Evolutionary conservation across 2,797 vertebrate species (phyloP), one percentile per base, ranked within the genome.

Genomic region (Rhinophrynus dorsalis): DNA sequence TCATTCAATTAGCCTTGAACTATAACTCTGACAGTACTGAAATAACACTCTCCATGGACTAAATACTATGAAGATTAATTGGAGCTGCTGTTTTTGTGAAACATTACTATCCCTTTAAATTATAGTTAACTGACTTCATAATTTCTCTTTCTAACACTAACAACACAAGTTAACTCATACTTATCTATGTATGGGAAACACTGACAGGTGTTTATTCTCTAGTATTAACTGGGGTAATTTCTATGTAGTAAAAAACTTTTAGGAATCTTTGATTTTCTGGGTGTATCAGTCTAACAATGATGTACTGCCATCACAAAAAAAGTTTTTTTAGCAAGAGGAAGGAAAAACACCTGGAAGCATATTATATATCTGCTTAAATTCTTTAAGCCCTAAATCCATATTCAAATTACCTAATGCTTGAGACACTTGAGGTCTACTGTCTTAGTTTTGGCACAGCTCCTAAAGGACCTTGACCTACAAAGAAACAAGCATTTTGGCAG

Each of bases 351-450:
- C 76, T 83, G 75, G 62, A 55, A 47, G 51, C 70, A 76, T 79
- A 67, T 87, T 68, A 20, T 48, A 18, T 86, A 87, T 83, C 80
- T 77, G 1, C 78, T 85, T 81, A 73, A 80, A 45, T 84, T 87
- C 76, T 0, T 1, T 75, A 75, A 78, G 17, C 75, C 57, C 33
- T 18, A 75, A 74, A 48, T 74, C 69, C 61, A 17, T 59, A 63
- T 79, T 75, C 79, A 78, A 86, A 86, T 78, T 80, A 56, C 51
- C 73, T 23, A 75, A 81, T 55, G 67, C 64, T 70, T 65, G 54
- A 77, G 81, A 68, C 76, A 72, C 67, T 68, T 63, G 67, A 68
- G 66, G 76, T 76, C 75, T 75, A 32, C 82, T 82, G 70, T 67
- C 42, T 79, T 71, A 78, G 57, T 52, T 81, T 80, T 72, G 79